phyloP scores from a whole-genome alignment of 2,888 invertebrate genomes.

The Schrankia costaestrigalis region DNA sequence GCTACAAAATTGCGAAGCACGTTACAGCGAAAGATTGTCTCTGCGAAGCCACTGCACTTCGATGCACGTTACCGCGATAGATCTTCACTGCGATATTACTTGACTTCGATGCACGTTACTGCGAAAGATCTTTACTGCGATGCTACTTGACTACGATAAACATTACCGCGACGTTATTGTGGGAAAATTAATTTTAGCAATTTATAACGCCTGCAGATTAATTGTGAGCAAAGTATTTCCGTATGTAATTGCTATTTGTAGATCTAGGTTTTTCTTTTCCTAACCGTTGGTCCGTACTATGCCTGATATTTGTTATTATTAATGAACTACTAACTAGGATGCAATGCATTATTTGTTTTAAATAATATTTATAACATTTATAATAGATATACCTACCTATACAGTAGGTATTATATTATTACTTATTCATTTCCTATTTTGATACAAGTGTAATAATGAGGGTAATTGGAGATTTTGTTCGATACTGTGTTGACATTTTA shows the following conservation, averaged over 20 bases:
- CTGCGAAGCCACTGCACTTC: too few species aligned
- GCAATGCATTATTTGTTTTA: neutral
- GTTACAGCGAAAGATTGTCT: too few species aligned
- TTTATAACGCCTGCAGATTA: neutral
- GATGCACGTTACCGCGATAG: too few species aligned
- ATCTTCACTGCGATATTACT: too few species aligned
- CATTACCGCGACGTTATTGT: too few species aligned
- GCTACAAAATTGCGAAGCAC: too few species aligned
- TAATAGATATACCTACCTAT: neutral
- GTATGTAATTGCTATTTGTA: neutral
- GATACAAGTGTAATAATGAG: neutral
- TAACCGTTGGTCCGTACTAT: neutral
- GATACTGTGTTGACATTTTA: neutral
- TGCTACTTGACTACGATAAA: too few species aligned
- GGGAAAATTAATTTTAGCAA: too few species aligned
- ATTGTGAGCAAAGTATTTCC: neutral
- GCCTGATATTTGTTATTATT: neutral
- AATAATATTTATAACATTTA: neutral
- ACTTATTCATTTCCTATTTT: neutral
- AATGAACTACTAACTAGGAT: neutral
- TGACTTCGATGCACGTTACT: too few species aligned
- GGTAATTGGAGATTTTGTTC: neutral
- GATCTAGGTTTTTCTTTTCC: neutral
- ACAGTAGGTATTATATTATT: neutral
- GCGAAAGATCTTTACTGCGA: too few species aligned